Base-by-base conservation (phyloP, 2,113 vertebrate genomes). In the Dendropsophus ebraccatus region DNA sequence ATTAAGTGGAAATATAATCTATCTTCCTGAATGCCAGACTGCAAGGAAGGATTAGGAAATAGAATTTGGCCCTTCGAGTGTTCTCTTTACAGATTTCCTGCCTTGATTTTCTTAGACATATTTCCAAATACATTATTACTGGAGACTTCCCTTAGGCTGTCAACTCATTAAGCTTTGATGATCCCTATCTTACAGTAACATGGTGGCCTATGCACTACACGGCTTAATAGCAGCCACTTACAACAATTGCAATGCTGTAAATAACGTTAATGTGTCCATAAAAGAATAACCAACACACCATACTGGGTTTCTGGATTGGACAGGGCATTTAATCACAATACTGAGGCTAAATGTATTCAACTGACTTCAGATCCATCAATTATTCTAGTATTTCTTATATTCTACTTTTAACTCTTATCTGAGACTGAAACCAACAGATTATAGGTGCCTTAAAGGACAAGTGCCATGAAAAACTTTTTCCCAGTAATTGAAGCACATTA, bases 1-100 rank as follows among this genome's bases (percentile, higher is more conserved):
- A 85, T 85, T 85, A 77, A 67, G 58, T 50, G 56, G 73, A 85
- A 67, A 78, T 67, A 67, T 67, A 67, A 67, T 50, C 83, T 58
- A 50, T 32, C 74, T 35, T 85, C 58, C 41, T 50, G 54, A 58
- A 65, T 62, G 32, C 49, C 28, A 65, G 10, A 21, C 60, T 19
- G 80, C 17, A 19, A 81, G 50, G 52, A 74, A 74, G 35, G 69
- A 54, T 45, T 58, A 58, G 28, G 52, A 83, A 54, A 81, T 30
- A 28, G 35, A 74, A 41, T 58, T 37, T 49, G 41, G 37, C 41
- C 73, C 72, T 84, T n/a, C 41, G 70, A 60, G 54, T 37, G 5
- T 76, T 60, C 37, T 37, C 16, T 73, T 60, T 50, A 35, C 23
- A 83, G 28, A 5, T 75, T 76, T 84, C 54, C 56, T 84, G 47